Base-by-base conservation (phyloP, 2,888 invertebrate species). In the Glyphotaelius pellucidus region DNA sequence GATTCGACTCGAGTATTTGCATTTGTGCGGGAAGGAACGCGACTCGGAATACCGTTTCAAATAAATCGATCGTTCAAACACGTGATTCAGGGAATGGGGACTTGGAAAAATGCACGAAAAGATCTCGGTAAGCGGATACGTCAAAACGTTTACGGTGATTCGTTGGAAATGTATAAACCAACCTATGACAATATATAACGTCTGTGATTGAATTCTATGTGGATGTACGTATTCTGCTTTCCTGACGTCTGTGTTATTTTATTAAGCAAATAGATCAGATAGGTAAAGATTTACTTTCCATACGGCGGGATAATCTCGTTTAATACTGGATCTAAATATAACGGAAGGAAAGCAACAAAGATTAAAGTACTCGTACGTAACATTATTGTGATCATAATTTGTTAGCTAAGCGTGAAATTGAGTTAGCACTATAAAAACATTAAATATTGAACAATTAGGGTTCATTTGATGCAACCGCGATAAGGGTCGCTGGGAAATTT, bases 11-110 rank as follows among this genome's bases (percentile, higher is more conserved):
- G 30, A 86, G 86, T 86, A 86, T 86, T 86, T 86, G 86, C 86
- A 86, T 86, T 86, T 42, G 86, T 47, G 47, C 86, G 86, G 86
- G 86, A 86, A 42, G 42, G 86, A 86, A 86, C 86, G 42, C 88
- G 88, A 88, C 67, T 88, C 30, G 52, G 32, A 88, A 88, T 88
- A 88, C 52, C 88, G 88, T 88, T 88, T 67, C 32, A 67, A 88
- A 88, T 88, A 88, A 88, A 88, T 88, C 67, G 88, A 88, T 88
- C 88, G 35, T 67, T 88, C 31, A 67, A 52, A 88, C 88, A 88
- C 88, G 67, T 88, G 88, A 88, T 88, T 88, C 79, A 25, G 32
- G 52, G 67, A 88, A 67, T 31, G 52, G 15, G 35, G 30, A 14
- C 86, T 42, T 15, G 12, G 88, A 31, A 30, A 87, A 88, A 67